phyloP scores from a whole-genome alignment of 2,888 invertebrate species.

The Congeria kusceri region DNA sequence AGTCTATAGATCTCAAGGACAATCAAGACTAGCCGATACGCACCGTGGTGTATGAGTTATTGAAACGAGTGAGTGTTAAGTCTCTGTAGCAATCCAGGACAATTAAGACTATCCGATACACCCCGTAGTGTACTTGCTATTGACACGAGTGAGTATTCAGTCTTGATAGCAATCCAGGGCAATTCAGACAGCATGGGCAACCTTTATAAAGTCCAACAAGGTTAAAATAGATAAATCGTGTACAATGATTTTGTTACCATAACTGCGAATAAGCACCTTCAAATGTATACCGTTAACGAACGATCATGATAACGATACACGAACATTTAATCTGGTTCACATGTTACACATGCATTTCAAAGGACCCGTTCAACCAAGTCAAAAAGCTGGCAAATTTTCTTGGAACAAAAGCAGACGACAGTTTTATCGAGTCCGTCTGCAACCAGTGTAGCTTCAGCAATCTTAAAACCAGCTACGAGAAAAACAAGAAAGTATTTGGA shows the following conservation, averaged over 20 bases:
- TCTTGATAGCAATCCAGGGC: no score
- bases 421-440: slow-evolving; percentile 42
- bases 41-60: no score
- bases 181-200: no score
- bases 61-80: no score
- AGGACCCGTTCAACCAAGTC: slow-evolving; percentile 46
- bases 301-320: background rate
- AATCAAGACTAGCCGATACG: no score
- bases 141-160: slow-evolving; percentile 43
- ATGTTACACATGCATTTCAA: background rate
- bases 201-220: no score
- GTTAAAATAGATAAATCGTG: no score
- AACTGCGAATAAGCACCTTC: background rate
- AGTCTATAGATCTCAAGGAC: no score
- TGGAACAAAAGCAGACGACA: slow-evolving; percentile 33
- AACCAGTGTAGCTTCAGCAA: slow-evolving; percentile 53
- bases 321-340: background rate
- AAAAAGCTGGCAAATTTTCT: slow-evolving; percentile 48
- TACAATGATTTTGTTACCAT: background rate
- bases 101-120: slow-evolving; percentile 54
- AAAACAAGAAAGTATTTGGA: slow-evolving; percentile 27
- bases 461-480: slow-evolving; percentile 45
- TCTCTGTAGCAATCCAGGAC: slow-evolving; percentile 15
- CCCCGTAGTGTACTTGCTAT: slow-evolving; percentile 42
- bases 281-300: background rate